Evolutionary conservation across 2,113 vertebrate genomes (phyloP), one percentile per base, ranked within the genome.

Genomic region (Ophiodon elongatus): DNA sequence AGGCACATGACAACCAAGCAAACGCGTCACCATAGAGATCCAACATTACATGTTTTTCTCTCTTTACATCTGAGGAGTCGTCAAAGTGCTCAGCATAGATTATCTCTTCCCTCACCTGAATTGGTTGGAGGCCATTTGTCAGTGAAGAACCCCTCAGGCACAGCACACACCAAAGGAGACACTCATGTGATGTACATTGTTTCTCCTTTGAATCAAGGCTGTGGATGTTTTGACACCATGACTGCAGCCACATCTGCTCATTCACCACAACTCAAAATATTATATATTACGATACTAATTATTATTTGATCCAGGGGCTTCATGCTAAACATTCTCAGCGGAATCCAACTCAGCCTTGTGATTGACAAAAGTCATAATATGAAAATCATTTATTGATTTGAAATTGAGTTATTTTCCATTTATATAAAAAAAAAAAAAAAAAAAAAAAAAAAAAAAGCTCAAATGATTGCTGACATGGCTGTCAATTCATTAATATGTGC

Each of bases 141-240:
- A 87, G 29, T 71, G 83, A 88, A 89, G 77, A 90, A 76, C 74
- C 83, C 88, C 79, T 80, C 79, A 76, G 88, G 84, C 86, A 11
- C 13, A 25, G 29, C 63, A 25, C 72, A 72, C 76, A 65, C 74
- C 66, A 39, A 52, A 79, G 75, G 39, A 79, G 68, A 83, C 65
- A 84, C 85, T 45, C 41, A 85, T 92, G 77, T 85, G 73, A 89
- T 79, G 56, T 41, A 85, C n/a, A 8, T 31, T 54, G 23, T 77
- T 68, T 65, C 19, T 45, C 29, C 35, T 7, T 1, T 33, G 72
- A 65, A 71, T 43, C 52, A 80, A 75, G 69, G 80, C 50, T 67
- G 64, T 0, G 25, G 63, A 60, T 54, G 76, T 85, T 39, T 79
- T 7, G 43, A 65, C 75, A 25, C 69, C 45, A 13, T 14, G 8